A percentile compares a stretch with the other conserved stretches of the same genome.
Conservation (phyloP, 2,797 vertebrate genomes). For the Emydoidea blandingii region DNA sequence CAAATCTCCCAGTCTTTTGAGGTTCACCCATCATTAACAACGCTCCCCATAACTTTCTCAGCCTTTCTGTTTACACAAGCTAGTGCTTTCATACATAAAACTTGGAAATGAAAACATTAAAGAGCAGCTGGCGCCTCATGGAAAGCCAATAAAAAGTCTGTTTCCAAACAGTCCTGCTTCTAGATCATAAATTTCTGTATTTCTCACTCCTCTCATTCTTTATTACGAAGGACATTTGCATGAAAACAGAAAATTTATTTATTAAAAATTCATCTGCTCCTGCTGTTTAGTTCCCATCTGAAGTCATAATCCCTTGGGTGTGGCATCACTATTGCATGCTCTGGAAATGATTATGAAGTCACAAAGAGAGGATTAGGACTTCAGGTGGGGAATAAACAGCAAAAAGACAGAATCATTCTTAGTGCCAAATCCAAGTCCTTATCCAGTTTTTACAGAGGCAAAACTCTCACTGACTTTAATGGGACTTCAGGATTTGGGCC, state of each 20-base stretch:
- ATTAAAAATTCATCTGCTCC: slow-evolving; percentile 69
- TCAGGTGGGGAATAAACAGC: background rate
- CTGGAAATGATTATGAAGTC: slow-evolving; percentile 70
- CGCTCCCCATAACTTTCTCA: slow-evolving; percentile 55
- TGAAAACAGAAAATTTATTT: slow-evolving; percentile 67
- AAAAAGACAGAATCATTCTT: slow-evolving; percentile 39
- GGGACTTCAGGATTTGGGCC: background rate
- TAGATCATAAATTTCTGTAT: slow-evolving; percentile 68
- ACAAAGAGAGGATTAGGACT: slow-evolving; percentile 42
- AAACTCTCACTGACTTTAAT: slow-evolving; percentile 48
- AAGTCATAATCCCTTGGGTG: slow-evolving; percentile 34
- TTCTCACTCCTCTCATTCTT: slow-evolving; percentile 51
- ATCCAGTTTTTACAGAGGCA: slow-evolving; percentile 63
- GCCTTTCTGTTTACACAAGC: slow-evolving; percentile 71
- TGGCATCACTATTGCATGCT: slow-evolving; percentile 45
- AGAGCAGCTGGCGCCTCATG: slow-evolving; percentile 77
- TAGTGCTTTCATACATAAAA: slow-evolving; percentile 73
- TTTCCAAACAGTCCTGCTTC: slow-evolving; percentile 73
- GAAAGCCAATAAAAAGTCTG: slow-evolving; percentile 78
- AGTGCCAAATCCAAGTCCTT: slow-evolving; percentile 57
- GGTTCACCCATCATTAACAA: slow-evolving; percentile 47
- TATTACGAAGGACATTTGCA: slow-evolving; percentile 69
- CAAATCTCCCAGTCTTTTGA: slow-evolving; percentile 34
- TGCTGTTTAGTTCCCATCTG: slow-evolving; percentile 65
- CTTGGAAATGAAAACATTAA: slow-evolving; percentile 76